Evolutionary conservation across 2,797 vertebrate genomes (phyloP).

Genomic region (Serranus cabrilla): DNA sequence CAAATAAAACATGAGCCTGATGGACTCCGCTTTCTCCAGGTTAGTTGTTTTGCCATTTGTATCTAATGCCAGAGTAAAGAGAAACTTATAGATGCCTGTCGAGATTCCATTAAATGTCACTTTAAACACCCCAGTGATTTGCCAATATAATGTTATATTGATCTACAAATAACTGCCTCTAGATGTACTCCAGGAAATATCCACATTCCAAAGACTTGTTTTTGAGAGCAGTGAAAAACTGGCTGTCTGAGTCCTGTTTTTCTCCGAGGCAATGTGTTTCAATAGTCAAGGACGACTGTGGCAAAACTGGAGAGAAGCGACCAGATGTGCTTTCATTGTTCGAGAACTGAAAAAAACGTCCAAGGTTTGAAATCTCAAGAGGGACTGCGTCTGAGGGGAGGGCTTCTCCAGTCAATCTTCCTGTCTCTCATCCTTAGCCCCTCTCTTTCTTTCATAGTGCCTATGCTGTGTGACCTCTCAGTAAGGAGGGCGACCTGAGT

Average conservation of each 20-base stretch:
- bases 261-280: constrained; percentile 66
- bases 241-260: constrained; percentile 53
- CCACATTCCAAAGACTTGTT: constrained; percentile 58
- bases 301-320: constrained; percentile 62
- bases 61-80: constrained; percentile 21
- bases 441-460: constrained; percentile 67
- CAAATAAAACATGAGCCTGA: no score
- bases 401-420: constrained; percentile 76
- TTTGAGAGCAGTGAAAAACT: constrained; percentile 56
- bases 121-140: constrained; percentile 45
- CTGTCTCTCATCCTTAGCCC: constrained; percentile 50
- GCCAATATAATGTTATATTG: constrained; percentile 45
- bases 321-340: constrained; percentile 75
- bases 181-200: constrained; percentile 58
- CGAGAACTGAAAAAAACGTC: constrained; percentile 54
- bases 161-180: constrained; percentile 55
- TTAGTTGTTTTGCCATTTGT: constrained; percentile 35
- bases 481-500: constrained; percentile 87
- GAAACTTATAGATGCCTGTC: constrained; percentile 11
- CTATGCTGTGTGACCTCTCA: constrained; percentile 89
- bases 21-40: not conserved
- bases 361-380: constrained; percentile 66
- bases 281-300: constrained; percentile 73
- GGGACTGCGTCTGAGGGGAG: constrained; percentile 50
- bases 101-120: constrained; percentile 19